Base-by-base conservation (phyloP, 1,140 invertebrate species). In the Leptopilina boulardi region DNA sequence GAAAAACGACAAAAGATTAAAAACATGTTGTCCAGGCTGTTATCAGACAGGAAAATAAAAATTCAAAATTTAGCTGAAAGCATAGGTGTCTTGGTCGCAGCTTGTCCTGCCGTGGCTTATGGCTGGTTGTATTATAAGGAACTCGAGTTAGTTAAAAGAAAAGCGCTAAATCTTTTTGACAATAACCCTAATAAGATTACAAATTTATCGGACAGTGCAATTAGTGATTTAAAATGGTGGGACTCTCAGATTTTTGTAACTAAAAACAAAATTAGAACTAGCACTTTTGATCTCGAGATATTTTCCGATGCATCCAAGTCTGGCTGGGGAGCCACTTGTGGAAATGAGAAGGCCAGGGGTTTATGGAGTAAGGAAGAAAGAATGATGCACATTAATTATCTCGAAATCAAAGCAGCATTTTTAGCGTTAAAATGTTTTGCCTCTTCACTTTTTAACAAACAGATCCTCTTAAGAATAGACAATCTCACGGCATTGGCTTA, bases 341-440 rank as follows among this genome's bases (percentile, higher is more conserved):
- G 18, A n/a, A n/a, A 59, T 19, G 44, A 59, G 0, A 54, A 19
- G 54, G 59, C 66, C 23, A 72, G 79, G 73, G 85, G 85, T 26
- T 80, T 80, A 47, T 88, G 85, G 83, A 54, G 34, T 19, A 6
- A 47, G 15, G 10, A 38, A 13, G 83, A 85, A 66, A 59, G 56
- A 66, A 9, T 42, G 5, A 30, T 11, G 34, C 47, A 41, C 15
- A 81, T 81, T 9, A 80, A 82, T 38, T 80, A 75, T 56, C 18
- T 80, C n/a, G 79, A 82, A 44, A 34, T 82, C 18, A 34, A 78
- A 19, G 71, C 75, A 42, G 77, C 78, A 8, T 76, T 70, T 23
- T 10, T 76, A 0, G 74, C 74, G 0, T 66, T 80, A 47, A 18
- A 73, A 38, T 30, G 13, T 2, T 26, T 80, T 41, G 77, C 54